Evolutionary conservation across 2,797 vertebrate genomes (phyloP).

Genomic region (Botia kubotai): DNA sequence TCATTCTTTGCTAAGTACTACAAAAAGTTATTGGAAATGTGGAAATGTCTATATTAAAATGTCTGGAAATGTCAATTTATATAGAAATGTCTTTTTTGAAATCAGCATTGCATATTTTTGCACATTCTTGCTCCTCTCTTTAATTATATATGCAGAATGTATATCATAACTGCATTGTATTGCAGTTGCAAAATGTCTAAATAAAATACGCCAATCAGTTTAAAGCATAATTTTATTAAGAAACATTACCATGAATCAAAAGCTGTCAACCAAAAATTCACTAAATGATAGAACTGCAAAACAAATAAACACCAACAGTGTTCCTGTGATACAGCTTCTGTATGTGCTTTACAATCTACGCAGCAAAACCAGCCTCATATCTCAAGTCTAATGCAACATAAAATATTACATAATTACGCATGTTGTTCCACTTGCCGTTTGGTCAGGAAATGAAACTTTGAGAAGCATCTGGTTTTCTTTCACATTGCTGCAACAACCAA

Average conservation of each 20-base stretch:
- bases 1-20: not conserved
- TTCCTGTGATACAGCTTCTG: conserved; percentile 55
- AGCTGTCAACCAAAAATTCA: conserved; percentile 70
- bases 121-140: no score
- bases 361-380: conserved; percentile 68
- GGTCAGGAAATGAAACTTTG: conserved; percentile 23
- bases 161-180: not conserved
- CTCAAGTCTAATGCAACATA: conserved; percentile 68
- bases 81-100: no score
- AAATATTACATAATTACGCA: conserved; percentile 73
- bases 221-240: conserved; percentile 70
- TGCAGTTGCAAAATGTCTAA: not conserved
- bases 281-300: conserved; percentile 4
- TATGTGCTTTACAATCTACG: conserved; percentile 76
- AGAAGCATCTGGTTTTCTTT: conserved; percentile 22
- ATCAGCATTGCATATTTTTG: no score
- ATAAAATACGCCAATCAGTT: conserved; percentile 48
- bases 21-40: not conserved
- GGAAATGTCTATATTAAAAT: no score
- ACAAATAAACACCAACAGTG: conserved; percentile 45
- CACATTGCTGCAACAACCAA: conserved; percentile 49
- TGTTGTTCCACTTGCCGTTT: conserved; percentile 16
- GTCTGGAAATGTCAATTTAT: no score
- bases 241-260: conserved; percentile 80
- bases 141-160: no score